A percentile compares a stretch with the other conserved stretches of the same genome.
These are phyloP conservation scores for Marmota flaviventris DNA, from an alignment of 2,113 vertebrate species.

Conservation along the genomic window DNA sequence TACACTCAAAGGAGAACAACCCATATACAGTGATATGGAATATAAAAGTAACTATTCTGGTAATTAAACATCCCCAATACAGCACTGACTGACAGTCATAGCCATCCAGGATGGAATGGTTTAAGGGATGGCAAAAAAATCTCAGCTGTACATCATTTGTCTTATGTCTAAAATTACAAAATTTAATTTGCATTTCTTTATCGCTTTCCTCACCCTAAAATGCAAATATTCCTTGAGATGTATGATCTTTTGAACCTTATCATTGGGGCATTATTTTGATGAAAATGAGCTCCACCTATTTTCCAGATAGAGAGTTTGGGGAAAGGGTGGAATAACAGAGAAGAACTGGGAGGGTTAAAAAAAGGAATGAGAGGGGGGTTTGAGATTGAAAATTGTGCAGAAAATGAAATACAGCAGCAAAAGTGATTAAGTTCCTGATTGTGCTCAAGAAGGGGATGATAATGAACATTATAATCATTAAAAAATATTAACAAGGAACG, in stretches of 20 bases:
- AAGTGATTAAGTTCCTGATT: not conserved
- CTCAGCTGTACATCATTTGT: not conserved
- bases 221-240: not conserved
- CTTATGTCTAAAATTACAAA: not conserved
- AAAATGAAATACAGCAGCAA: not conserved
- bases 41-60: not conserved
- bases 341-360: not conserved
- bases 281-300: not conserved
- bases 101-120: not conserved
- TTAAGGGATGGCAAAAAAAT: not conserved
- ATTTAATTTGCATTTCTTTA: conserved; percentile 36
- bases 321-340: not conserved
- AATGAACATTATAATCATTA: conserved; percentile 14
- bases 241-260: not conserved
- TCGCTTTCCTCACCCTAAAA: not conserved
- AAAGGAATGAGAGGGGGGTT: not conserved
- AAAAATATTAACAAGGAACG: not conserved
- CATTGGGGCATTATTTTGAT: conserved; percentile 8
- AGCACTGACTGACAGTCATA: not conserved
- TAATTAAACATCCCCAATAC: conserved; percentile 17
- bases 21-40: not conserved
- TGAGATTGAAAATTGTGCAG: not conserved
- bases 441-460: not conserved
- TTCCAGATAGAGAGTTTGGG: not conserved
- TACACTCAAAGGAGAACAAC: not conserved